These are phyloP conservation scores for Indri indri DNA, from an alignment of 2,113 vertebrate genomes.

Conservation along the genomic window DNA sequence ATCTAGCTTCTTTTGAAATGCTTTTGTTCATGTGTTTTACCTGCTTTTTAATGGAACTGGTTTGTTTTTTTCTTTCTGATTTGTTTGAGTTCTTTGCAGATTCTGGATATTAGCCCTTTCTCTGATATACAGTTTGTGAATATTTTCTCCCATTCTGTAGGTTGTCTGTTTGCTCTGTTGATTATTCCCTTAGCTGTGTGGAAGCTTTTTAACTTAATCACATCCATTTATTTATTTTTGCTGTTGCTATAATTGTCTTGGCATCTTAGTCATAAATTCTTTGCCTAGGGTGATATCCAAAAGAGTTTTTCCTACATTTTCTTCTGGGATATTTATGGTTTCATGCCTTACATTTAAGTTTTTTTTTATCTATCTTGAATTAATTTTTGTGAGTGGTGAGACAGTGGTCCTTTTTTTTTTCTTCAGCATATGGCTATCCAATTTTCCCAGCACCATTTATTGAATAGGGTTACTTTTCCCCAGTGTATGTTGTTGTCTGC, in stretches of 20 bases:
- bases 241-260: background rate
- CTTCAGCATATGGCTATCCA: background rate
- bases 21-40: background rate
- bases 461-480: background rate
- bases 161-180: background rate
- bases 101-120: background rate
- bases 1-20: background rate
- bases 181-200: background rate
- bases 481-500: background rate
- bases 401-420: background rate
- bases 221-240: background rate
- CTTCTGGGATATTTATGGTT: background rate
- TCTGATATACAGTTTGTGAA: background rate
- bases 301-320: background rate
- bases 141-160: background rate
- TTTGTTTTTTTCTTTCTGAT: background rate
- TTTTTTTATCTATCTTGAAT: background rate
- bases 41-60: background rate
- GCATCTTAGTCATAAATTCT: background rate
- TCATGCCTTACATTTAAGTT: background rate
- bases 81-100: background rate
- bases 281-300: background rate
- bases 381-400: background rate
- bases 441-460: background rate
- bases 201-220: background rate